Conservation (phyloP, 2,797 vertebrate genomes). For the Falco biarmicus region DNA sequence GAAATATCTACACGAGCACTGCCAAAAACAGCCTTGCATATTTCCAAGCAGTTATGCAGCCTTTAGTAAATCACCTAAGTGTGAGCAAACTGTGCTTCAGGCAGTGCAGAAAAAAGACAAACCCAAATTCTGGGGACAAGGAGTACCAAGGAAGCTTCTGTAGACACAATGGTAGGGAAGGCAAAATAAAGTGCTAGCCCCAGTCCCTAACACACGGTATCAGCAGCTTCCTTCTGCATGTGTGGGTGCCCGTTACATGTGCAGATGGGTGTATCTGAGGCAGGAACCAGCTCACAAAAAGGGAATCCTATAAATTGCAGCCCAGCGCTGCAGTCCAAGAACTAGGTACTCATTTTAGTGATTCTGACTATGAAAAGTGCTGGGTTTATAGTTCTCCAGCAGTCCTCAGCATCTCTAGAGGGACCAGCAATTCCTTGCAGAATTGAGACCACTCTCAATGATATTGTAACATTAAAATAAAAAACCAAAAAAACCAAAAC, state of each 20-base stretch:
- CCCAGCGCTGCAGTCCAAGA: neutral
- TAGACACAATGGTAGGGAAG: neutral
- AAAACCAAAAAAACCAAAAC: neutral
- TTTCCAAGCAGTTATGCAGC: constrained; percentile 55
- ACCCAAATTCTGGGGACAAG: neutral
- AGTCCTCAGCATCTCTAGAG: neutral
- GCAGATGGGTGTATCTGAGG: neutral
- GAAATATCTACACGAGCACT: constrained; percentile 52
- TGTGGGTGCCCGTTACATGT: neutral
- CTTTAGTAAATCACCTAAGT: constrained; percentile 65
- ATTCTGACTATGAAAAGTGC: neutral
- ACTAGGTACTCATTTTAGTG: neutral
- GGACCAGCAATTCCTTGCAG: neutral
- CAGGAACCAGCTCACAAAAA: neutral
- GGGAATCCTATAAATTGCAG: neutral
- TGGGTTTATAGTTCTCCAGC: neutral
- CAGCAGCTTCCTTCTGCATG: neutral
- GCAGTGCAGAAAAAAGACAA: constrained; percentile 22
- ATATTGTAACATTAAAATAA: neutral
- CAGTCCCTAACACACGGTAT: neutral
- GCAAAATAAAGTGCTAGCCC: neutral
- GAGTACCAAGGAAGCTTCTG: neutral
- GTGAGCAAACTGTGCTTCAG: constrained; percentile 23
- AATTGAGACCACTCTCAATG: neutral
- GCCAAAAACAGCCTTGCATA: constrained; percentile 64